Evolutionary conservation across 1,140 invertebrate genomes (phyloP).

Genomic region (Aphelinus certus): DNA sequence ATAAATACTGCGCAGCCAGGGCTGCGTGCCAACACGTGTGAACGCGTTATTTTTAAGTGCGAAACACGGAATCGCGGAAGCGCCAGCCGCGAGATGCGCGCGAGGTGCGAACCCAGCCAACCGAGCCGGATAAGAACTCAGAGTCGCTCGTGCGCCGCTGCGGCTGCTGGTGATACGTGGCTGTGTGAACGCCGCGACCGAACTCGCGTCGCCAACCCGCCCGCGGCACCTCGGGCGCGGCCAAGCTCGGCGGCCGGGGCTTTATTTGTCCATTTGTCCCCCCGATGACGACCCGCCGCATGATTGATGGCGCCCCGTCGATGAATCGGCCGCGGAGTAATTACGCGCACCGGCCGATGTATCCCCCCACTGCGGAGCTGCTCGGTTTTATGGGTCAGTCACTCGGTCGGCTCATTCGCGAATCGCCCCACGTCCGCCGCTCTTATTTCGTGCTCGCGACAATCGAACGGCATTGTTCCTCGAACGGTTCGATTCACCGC

Average conservation of each 20-base stretch:
- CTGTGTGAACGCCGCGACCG: slow-evolving; percentile 62
- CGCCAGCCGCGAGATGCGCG: neutral
- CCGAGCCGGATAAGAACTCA: slow-evolving; percentile 23
- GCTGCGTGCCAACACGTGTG: neutral
- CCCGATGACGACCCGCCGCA: neutral
- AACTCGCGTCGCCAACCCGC: neutral
- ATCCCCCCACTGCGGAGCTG: too few species aligned
- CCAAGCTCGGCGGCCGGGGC: too few species aligned
- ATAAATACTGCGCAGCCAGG: too few species aligned
- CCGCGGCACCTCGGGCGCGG: neutral
- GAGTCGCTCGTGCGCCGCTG: slow-evolving; percentile 32
- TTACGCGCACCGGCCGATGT: neutral
- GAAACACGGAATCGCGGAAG: slow-evolving; percentile 29
- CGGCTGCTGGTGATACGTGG: too few species aligned
- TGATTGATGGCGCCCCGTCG: neutral
- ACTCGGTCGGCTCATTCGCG: too few species aligned
- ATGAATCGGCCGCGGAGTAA: neutral
- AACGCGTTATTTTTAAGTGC: slow-evolving; percentile 21
- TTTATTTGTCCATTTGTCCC: too few species aligned
- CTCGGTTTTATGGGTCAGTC: too few species aligned
- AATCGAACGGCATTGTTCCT: too few species aligned
- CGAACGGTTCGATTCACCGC: neutral
- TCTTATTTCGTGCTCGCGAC: too few species aligned
- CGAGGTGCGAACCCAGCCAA: slow-evolving; percentile 2
- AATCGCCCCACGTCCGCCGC: too few species aligned